Conservation (phyloP, 2,888 invertebrate species). For the Drosophila limbata region DNA sequence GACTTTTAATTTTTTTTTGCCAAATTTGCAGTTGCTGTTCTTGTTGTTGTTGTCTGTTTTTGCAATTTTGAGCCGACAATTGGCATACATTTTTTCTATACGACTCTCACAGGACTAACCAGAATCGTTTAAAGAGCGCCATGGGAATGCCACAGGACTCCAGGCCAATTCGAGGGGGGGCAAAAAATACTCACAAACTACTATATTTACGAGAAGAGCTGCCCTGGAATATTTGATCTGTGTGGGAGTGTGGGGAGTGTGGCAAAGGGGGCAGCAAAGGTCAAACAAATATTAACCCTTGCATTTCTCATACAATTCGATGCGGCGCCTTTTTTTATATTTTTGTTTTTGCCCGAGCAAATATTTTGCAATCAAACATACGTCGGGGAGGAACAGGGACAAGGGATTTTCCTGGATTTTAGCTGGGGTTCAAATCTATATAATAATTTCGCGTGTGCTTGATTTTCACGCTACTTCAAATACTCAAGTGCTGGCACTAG, state of each 20-base stretch:
- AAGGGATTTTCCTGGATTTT: conserved; percentile 5
- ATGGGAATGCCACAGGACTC: conserved; percentile 62
- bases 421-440: conserved; percentile 65
- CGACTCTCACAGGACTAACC: conserved; percentile 50
- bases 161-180: conserved; percentile 38
- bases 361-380: conserved; percentile 74
- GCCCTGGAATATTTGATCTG: conserved; percentile 37
- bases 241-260: conserved; percentile 16
- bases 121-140: conserved; percentile 72
- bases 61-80: conserved; percentile 48
- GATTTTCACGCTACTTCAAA: conserved; percentile 78
- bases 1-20: conserved; percentile 60
- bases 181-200: conserved; percentile 21
- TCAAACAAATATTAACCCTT: conserved; percentile 74
- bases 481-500: conserved; percentile 60
- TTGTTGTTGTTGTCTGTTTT: conserved; percentile 22
- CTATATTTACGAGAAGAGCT: conserved; percentile 18
- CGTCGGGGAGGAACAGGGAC: background rate
- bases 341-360: conserved; percentile 34
- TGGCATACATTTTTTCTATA: conserved; percentile 48
- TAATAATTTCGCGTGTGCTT: conserved; percentile 78
- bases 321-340: conserved; percentile 47
- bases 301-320: conserved; percentile 66
- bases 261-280: conserved; percentile 23
- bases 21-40: conserved; percentile 40